Evolutionary conservation across 1,140 invertebrate genomes (phyloP), one percentile per base, ranked within the genome.

Genomic region (Anadara kagoshimensis): DNA sequence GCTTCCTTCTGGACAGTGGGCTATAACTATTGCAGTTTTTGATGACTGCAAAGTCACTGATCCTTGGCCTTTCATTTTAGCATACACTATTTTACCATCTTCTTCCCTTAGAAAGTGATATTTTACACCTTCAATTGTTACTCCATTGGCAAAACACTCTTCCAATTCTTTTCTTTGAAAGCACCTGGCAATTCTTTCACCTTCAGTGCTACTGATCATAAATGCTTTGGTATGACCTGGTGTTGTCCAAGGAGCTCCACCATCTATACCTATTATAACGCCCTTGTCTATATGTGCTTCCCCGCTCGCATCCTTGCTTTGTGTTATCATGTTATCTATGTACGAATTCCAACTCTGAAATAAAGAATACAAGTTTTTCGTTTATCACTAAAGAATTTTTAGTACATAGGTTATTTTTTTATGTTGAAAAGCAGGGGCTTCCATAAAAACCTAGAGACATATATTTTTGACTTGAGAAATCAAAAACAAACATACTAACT

Each of bases 321-420:
- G 72, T 5, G 47, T 65, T 1, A 74, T 24, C n/a, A 74, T 12
- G 41, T 74, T 74, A 29, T 74, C 72, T 10, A 74, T 41, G 36
- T 74, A 74, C 11, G 54, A 51, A 69, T 74, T 65, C 72, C 72
- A 74, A n/a, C n/a, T n/a, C n/a, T n/a, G n/a, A n/a, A n/a, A n/a
- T n/a, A n/a, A n/a, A n/a, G n/a, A n/a, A n/a, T n/a, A n/a, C 10
- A 59, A 8, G 41, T 22, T 41, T 36, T 10, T n/a, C 11, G 29
- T 62, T 10, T 3, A 62, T n/a, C 18, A n/a, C 29, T 62, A 20
- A 62, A 8, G 16, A 16, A 8, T 10, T 47, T 47, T 47, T 47
- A 47, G 45, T 47, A 47, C 8, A 47, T 16, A 47, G 8, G n/a
- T n/a, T n/a, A n/a, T 10, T 10, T 47, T 47, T 16, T 47, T 47